Percentiles rank a stretch among this genome's conserved stretches.
Conservation (phyloP, 2,888 invertebrate species). For the Scelioninae gen. 1 region DNA sequence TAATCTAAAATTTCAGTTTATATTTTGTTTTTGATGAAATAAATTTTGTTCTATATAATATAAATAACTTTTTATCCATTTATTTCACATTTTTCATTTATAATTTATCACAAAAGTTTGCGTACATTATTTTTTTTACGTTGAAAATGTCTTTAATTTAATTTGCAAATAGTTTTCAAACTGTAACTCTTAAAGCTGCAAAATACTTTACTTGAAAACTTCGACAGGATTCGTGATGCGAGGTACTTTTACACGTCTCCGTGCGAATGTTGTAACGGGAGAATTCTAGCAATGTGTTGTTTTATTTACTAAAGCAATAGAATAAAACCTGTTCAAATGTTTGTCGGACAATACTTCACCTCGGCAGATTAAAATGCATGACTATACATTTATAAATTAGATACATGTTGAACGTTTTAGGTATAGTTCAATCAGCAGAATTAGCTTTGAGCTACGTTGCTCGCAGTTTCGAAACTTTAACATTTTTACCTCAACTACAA, state of each 20-base stretch:
- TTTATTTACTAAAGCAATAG: slow-evolving; percentile 48
- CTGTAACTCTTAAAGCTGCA: slow-evolving; percentile 9
- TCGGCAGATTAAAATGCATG: slow-evolving; percentile 50
- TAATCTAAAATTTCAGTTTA: too few species aligned
- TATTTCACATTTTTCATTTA: neutral
- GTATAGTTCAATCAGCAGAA: slow-evolving; percentile 51
- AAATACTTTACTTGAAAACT: slow-evolving; percentile 30
- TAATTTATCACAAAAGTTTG: neutral
- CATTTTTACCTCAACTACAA: slow-evolving; percentile 17
- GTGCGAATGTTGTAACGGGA: slow-evolving; percentile 11
- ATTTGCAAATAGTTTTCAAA: slow-evolving; percentile 34
- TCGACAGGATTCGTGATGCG: slow-evolving; percentile 29
- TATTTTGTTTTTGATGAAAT: too few species aligned
- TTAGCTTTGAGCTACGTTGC: slow-evolving; percentile 44
- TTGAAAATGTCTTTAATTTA: slow-evolving; percentile 18
- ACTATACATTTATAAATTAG: slow-evolving; percentile 53
- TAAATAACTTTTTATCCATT: neutral
- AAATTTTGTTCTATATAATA: neutral
- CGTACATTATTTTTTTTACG: neutral
- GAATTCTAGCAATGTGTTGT: slow-evolving; percentile 14
- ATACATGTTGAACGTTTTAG: slow-evolving; percentile 31
- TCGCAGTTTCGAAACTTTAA: slow-evolving; percentile 13
- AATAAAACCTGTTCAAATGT: slow-evolving; percentile 37
- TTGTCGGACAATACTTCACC: slow-evolving; percentile 17
- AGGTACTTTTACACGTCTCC: slow-evolving; percentile 22